phyloP scores from a whole-genome alignment of 2,113 vertebrate species.

The Proterorhinus semilunaris region DNA sequence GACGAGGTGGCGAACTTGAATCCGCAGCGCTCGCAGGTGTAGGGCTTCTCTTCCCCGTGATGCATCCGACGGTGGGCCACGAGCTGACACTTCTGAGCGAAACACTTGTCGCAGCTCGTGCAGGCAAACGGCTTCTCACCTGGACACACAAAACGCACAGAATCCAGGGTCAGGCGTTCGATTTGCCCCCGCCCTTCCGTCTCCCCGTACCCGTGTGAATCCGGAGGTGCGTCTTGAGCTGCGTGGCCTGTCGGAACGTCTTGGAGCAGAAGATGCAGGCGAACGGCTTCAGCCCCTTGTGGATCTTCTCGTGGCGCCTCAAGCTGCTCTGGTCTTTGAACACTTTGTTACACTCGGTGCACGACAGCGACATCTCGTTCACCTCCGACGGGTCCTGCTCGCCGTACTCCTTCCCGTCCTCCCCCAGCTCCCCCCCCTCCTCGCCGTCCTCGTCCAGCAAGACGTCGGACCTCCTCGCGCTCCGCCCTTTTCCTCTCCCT shows the following conservation, averaged over 20 bases:
- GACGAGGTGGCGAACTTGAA: slow-evolving; percentile 74
- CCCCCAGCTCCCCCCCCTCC: slow-evolving; percentile 67
- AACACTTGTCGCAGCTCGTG: slow-evolving; percentile 65
- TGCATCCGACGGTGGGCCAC: slow-evolving; percentile 70
- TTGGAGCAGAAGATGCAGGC: slow-evolving; percentile 94
- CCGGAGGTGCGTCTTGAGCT: slow-evolving; percentile 95
- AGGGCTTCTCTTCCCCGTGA: slow-evolving; percentile 69
- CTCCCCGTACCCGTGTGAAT: slow-evolving; percentile 89
- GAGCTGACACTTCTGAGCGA: slow-evolving; percentile 73
- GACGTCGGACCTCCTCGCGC: slow-evolving; percentile 18
- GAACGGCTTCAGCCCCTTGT: slow-evolving; percentile 94
- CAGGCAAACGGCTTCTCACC: slow-evolving; percentile 68
- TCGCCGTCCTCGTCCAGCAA: slow-evolving; percentile 41
- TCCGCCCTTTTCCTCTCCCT: slow-evolving; percentile 12
- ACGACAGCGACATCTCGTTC: slow-evolving; percentile 72
- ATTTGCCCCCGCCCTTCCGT: slow-evolving; percentile 23
- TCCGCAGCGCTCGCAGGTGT: slow-evolving; percentile 68
- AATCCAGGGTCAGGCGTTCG: too few relatives aligned
- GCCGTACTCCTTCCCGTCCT: slow-evolving; percentile 72
- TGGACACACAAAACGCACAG: slow-evolving; percentile 4
- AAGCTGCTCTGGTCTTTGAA: slow-evolving; percentile 95
- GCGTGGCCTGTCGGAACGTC: slow-evolving; percentile 94
- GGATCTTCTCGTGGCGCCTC: slow-evolving; percentile 93
- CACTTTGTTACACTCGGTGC: slow-evolving; percentile 87
- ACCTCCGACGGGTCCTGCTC: slow-evolving; percentile 37